Evolutionary conservation across 2,797 vertebrate genomes (phyloP).

Genomic region (Gadopsis marmoratus): DNA sequence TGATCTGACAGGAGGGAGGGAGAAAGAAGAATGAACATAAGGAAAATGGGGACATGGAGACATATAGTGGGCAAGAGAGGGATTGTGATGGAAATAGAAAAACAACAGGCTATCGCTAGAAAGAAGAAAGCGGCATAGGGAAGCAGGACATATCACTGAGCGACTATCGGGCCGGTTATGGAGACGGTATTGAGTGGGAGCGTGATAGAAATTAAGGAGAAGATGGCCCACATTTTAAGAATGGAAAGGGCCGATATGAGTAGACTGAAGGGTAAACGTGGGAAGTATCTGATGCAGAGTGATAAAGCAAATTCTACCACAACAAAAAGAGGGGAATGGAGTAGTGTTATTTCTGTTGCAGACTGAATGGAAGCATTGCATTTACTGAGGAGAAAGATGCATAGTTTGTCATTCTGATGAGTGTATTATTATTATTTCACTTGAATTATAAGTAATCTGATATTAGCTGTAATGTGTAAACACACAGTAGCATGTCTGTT

Average conservation of each 20-base stretch:
- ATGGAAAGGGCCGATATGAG: slow-evolving; percentile 20
- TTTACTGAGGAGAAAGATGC: neutral
- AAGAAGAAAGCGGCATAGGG: slow-evolving; percentile 11
- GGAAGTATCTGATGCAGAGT: neutral
- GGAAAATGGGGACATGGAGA: slow-evolving; percentile 21
- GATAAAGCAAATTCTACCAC: neutral
- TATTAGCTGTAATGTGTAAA: neutral
- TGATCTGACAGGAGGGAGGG: slow-evolving; percentile 27
- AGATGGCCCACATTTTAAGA: slow-evolving; percentile 28
- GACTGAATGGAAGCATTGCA: neutral
- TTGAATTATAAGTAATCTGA: neutral
- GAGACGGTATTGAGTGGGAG: slow-evolving; percentile 10
- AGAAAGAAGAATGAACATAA: slow-evolving; percentile 21
- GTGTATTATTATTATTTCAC: neutral
- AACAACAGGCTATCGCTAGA: neutral
- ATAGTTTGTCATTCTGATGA: neutral
- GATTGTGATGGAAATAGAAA: slow-evolving; percentile 27
- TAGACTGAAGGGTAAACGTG: neutral
- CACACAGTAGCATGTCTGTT: neutral
- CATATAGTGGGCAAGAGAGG: neutral
- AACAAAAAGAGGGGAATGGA: slow-evolving; percentile 1
- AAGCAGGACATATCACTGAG: neutral
- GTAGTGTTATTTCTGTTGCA: neutral
- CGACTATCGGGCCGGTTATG: neutral
- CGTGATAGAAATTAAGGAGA: slow-evolving; percentile 29